Conservation (phyloP, 1,140 invertebrate genomes). For the Aphaenogaster floridana region DNA sequence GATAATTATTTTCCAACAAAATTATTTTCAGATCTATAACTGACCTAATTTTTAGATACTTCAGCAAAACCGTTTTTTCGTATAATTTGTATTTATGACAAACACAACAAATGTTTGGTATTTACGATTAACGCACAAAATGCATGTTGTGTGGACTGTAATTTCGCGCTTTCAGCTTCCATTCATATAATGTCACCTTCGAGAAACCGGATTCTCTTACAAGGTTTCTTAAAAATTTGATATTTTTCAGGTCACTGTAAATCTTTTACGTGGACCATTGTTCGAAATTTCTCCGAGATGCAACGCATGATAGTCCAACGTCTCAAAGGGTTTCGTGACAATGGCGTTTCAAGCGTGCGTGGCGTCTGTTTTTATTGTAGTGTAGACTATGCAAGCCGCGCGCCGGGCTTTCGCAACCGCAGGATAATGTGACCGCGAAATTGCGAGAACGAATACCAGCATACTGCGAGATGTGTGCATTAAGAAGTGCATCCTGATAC, state of each 20-base stretch:
- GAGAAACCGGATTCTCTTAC: neutral
- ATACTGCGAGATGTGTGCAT: conserved; percentile 31
- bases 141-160: neutral
- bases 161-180: neutral
- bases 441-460: conserved; percentile 38
- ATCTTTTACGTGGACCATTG: neutral
- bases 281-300: neutral
- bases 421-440: conserved; percentile 53
- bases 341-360: conserved; percentile 31
- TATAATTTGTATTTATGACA: neutral
- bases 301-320: neutral
- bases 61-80: too few species aligned
- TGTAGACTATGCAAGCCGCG: conserved; percentile 28
- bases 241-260: too few species aligned
- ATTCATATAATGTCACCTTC: neutral
- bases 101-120: neutral
- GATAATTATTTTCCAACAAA: too few species aligned
- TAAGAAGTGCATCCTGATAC: conserved; percentile 48
- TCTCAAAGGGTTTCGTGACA: conserved; percentile 50
- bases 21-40: too few species aligned
- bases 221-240: neutral
- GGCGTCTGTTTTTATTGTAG: conserved; percentile 42
- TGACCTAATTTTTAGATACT: too few species aligned
- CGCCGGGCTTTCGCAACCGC: conserved; percentile 29
- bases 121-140: neutral